phyloP scores from a whole-genome alignment of 2,888 invertebrate species.

The Pegoplata infirma region DNA sequence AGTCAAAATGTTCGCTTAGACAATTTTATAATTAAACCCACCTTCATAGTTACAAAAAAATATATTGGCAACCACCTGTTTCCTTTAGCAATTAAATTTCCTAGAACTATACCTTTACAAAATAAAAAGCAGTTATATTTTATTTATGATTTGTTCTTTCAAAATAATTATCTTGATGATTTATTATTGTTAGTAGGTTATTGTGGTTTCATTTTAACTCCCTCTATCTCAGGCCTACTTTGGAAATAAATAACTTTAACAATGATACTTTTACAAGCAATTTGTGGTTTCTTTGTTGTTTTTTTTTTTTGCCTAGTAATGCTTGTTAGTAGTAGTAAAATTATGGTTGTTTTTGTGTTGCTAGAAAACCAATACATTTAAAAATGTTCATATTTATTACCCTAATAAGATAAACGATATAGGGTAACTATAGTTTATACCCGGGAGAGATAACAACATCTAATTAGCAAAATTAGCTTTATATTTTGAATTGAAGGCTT shows the following conservation, averaged over 20 bases:
- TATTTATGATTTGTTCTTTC: conserved; percentile 33
- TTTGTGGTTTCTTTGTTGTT: background rate
- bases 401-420: background rate
- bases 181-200: conserved; percentile 21
- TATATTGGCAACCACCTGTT: too few species aligned
- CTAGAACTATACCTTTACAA: too few species aligned
- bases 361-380: conserved; percentile 6
- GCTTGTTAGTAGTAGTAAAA: background rate
- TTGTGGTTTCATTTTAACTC: background rate
- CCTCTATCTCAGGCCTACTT: background rate
- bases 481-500: background rate
- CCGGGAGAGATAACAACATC: background rate
- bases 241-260: background rate
- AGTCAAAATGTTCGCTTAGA: too few species aligned
- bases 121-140: conserved; percentile 14
- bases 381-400: background rate
- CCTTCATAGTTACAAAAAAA: too few species aligned
- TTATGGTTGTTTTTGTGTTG: conserved; percentile 9
- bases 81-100: too few species aligned
- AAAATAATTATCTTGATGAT: conserved; percentile 37
- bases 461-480: background rate
- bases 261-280: background rate
- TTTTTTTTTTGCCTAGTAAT: background rate
- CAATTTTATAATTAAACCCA: too few species aligned
- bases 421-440: background rate